Evolutionary conservation across 1,140 invertebrate species (phyloP), one percentile per base, ranked within the genome.

Genomic region (Conus ventricosus): DNA sequence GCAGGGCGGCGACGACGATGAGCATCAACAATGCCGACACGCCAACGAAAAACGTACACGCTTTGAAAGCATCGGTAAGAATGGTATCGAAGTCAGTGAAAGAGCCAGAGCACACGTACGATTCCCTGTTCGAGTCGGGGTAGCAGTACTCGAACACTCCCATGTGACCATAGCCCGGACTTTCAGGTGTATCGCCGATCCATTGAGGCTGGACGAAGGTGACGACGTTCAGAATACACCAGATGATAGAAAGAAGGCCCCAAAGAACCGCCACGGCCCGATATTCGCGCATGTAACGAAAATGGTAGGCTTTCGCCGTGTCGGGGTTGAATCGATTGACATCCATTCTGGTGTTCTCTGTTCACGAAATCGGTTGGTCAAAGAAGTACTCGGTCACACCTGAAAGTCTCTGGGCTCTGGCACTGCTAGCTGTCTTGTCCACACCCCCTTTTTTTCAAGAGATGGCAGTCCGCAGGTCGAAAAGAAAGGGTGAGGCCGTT

Each of bases 171-270:
- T 97, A 97, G 93, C 97, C 97, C 87, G 97, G 97, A 67, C 97
- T 97, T 81, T 97, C 96, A 85, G 97, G 93, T 0, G 96, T 95
- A 93, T 96, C 96, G 96, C 98, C 93, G 97, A 97, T 98, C 96
- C 99, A 99, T 95, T 99, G 98, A 11, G 98, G 98, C 88, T 99
- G 99, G 25, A 99, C 96, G 94, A 99, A 99, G 1, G 98, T 97
- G n/a, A 99, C 98, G 88, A 98, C 97, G 88, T 97, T 97, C 92
- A 99, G 98, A 91, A 99, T 99, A 87, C 98, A 98, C 95, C 99
- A 99, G 95, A 98, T 99, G 93, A 99, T 98, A 84, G 98, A 96
- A 94, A 99, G 99, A 91, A 99, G 97, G 25, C 97, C 98, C 99
- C 99, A 99, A 76, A 99, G 96, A 20, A 99, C 98, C 82, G 98